Evolutionary conservation across 1,140 invertebrate genomes (phyloP), one percentile per base, ranked within the genome.

Genomic region (Brachionus asplanchnoidis): DNA sequence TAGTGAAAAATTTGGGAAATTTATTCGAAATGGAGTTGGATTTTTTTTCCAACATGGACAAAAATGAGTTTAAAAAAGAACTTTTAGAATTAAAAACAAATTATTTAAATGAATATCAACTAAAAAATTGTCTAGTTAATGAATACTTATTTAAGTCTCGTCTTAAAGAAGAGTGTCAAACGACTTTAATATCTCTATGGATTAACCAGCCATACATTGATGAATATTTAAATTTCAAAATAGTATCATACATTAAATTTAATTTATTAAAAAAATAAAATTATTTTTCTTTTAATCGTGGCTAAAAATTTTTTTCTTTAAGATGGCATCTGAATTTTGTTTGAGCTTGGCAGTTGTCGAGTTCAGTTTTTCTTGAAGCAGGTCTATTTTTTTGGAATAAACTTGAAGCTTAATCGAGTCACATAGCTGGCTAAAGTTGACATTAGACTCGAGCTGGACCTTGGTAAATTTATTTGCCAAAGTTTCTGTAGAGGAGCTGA

Each of bases 211-310:
- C 73, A 12, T 77, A 26, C 32, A 50, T 77, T 44, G 23, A 77
- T 50, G 73, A 53, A 28, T 77, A 36, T 50, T 9, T 50, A 77
- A 23, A 50, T 77, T 77, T 50, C 12, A 77, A 77, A 77, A n/a
- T 77, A 46, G 26, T 46, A 23, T 50, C 42, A 26, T 77, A 26
- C 14, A 50, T 77, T 26, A 77, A 77, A 77, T 77, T 36, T 12
- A 20, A 50, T 77, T 46, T 77, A 8, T 50, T 77, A 75, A 75
- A 75, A 75, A 42, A 42, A 75, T 42, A 75, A 75, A 40, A 42
- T 44, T 42, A 6, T 20, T 23, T 42, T 75, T 17, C 4, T 42
- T 0, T 75, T 77, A 14, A 12, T 26, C 32, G 11, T 1, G 36
- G 5, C 6, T 36, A 9, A 46, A 28, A 46, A 77, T 20, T 26